These are phyloP conservation scores for Ophion obscuratus DNA, from an alignment of 2,888 invertebrate genomes.

Conservation along the genomic window DNA sequence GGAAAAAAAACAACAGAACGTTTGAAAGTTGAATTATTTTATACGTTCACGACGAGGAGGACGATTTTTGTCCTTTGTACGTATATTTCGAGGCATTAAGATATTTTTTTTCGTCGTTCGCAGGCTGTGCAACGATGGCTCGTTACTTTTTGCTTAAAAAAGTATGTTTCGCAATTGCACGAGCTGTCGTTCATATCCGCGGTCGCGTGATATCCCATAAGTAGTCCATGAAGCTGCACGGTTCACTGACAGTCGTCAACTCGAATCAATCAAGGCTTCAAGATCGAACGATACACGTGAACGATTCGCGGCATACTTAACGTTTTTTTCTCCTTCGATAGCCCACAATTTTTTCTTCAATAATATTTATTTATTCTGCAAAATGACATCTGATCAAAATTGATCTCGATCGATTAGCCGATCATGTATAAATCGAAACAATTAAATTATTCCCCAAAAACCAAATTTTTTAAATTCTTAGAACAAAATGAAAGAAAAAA, in stretches of 20 bases:
- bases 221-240: conserved; percentile 54
- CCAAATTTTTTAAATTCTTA: too few relatives aligned
- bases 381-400: too few relatives aligned
- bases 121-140: background rate
- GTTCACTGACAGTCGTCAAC: conserved; percentile 51
- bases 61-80: background rate
- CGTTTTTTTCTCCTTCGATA: background rate
- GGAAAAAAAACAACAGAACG: too few relatives aligned
- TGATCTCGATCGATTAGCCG: too few relatives aligned
- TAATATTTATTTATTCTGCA: too few relatives aligned
- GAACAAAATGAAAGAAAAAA: too few relatives aligned
- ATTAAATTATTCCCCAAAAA: too few relatives aligned
- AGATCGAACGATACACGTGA: conserved; percentile 24
- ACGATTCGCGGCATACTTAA: background rate
- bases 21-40: background rate
- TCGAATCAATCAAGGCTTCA: conserved; percentile 15
- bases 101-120: background rate
- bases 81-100: background rate
- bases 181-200: background rate
- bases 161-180: conserved; percentile 27
- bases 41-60: background rate
- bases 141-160: conserved; percentile 19
- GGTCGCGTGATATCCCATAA: conserved; percentile 41
- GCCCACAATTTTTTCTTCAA: too few relatives aligned
- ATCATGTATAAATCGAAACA: too few relatives aligned